These are phyloP conservation scores for Parnassius smintheus DNA, from an alignment of 2,888 invertebrate species.

Conservation along the genomic window DNA sequence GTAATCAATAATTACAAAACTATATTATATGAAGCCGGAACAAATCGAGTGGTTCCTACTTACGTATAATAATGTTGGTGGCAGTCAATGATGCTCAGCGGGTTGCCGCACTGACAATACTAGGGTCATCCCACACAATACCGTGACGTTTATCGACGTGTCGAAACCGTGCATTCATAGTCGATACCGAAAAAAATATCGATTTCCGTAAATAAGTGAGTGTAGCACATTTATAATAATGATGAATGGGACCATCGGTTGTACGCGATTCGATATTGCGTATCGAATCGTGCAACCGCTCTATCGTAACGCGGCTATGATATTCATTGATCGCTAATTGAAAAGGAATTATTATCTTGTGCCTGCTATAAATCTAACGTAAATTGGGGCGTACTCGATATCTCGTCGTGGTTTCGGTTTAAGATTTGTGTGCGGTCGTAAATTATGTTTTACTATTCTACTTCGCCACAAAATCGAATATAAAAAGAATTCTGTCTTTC, in stretches of 20 bases:
- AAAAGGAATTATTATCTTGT: constrained; percentile 66
- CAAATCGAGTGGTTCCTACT: constrained; percentile 62
- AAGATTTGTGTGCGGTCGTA: constrained; percentile 48
- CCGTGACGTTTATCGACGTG: constrained; percentile 75
- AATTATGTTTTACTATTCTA: constrained; percentile 43
- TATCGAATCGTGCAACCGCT: constrained; percentile 70
- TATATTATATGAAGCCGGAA: constrained; percentile 67
- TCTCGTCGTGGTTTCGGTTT: constrained; percentile 39
- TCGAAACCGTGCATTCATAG: constrained; percentile 71
- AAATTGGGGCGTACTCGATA: constrained; percentile 63
- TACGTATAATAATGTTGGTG: constrained; percentile 41
- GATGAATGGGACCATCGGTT: constrained; percentile 76
- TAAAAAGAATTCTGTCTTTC: constrained; percentile 14
- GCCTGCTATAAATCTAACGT: constrained; percentile 70
- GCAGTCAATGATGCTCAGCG: constrained; percentile 59
- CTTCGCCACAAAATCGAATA: constrained; percentile 10
- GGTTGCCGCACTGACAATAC: constrained; percentile 56
- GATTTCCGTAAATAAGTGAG: constrained; percentile 82
- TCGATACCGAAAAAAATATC: constrained; percentile 79
- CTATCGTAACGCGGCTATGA: constrained; percentile 54
- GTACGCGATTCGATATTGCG: constrained; percentile 69
- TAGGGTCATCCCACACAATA: constrained; percentile 74
- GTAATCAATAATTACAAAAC: constrained; percentile 78
- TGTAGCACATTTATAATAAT: constrained; percentile 80
- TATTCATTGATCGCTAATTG: constrained; percentile 73